Evolutionary conservation across 2,888 invertebrate genomes (phyloP).

Genomic region (Spialia ferax): DNA sequence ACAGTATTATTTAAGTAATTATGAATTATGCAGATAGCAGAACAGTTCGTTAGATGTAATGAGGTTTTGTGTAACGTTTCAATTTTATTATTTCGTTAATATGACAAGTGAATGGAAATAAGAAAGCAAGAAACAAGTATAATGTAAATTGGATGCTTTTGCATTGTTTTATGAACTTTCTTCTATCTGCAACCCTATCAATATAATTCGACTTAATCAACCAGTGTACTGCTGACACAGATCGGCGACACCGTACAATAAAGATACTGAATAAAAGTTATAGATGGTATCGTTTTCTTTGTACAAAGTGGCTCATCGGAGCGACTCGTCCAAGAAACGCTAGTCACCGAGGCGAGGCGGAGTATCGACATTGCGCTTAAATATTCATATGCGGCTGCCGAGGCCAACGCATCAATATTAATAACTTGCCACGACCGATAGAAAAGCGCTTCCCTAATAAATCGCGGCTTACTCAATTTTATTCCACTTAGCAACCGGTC

Average conservation of each 20-base stretch:
- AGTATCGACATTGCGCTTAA: slow-evolving; percentile 64
- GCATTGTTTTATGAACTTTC: not conserved
- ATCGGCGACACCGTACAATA: slow-evolving; percentile 14
- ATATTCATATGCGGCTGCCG: slow-evolving; percentile 69
- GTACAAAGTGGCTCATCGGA: slow-evolving; percentile 14
- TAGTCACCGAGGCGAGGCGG: slow-evolving; percentile 55
- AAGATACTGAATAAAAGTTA: slow-evolving; percentile 15
- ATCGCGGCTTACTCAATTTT: slow-evolving; percentile 55
- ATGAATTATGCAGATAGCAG: too few relatives aligned
- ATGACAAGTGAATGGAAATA: too few relatives aligned
- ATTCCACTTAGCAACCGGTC: slow-evolving; percentile 39
- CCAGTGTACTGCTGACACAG: slow-evolving; percentile 13
- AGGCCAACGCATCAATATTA: slow-evolving; percentile 70
- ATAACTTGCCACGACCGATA: slow-evolving; percentile 53
- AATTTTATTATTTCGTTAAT: too few relatives aligned
- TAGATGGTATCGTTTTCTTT: slow-evolving; percentile 20
- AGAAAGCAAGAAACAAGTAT: too few relatives aligned
- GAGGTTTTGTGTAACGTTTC: too few relatives aligned
- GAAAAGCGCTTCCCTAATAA: slow-evolving; percentile 61
- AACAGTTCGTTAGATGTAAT: too few relatives aligned
- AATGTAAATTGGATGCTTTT: not conserved
- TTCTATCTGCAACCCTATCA: too few relatives aligned
- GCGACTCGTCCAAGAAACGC: slow-evolving; percentile 53
- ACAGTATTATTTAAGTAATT: too few relatives aligned
- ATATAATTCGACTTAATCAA: not conserved